Evolutionary conservation across 2,797 vertebrate species (phyloP), one percentile per base, ranked within the genome.

Genomic region (Acestrorhynchus altus): DNA sequence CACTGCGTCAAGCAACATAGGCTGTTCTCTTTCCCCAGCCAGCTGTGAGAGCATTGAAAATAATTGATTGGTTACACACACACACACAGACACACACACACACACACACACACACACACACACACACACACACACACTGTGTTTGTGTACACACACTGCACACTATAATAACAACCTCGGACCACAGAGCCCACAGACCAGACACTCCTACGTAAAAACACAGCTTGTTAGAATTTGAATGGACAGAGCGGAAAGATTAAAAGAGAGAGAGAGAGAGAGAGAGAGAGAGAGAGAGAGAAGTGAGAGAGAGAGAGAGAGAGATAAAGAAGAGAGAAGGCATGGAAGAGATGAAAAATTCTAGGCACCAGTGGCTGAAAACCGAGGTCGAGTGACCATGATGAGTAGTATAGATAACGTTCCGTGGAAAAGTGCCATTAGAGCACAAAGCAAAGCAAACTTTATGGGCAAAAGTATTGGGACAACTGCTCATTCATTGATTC

Each of bases 1-100:
- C 44, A 47, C 46, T 61, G 54, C 35, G 49, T 77, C 65, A 68
- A 51, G 54, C 31, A 49, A 8, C 42, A 31, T 18, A 42, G 42
- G 28, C 64, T 20, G 26, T 28, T 52, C 75, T 52, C 28, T 52
- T 24, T 42, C 24, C 40, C 12, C 22, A 20, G 47, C 35, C 40
- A 20, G 24, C 56, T 63, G 16, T 24, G 24, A 71, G 39, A 5
- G 39, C 3, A 24, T 54, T 64, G 22, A 64, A 28, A 63, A 44
- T 42, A 44, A 71, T 24, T 22, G 47, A 63, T 71, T 39, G 39
- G 5, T 59, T 59, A 59, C 57, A 59, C 22, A 28, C 16, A 60
- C 52, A 59, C 57, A 59, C 22, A 28, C 16, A 60, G 20, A 59
- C 57, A 59, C 22, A 28, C 16, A 60, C 52, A 59, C 57, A 59